Evolutionary conservation across 64 coral and sea anemone genomes (phyloP), one percentile per base, ranked within the genome.

Genomic region (Actinia tenebrosa): DNA sequence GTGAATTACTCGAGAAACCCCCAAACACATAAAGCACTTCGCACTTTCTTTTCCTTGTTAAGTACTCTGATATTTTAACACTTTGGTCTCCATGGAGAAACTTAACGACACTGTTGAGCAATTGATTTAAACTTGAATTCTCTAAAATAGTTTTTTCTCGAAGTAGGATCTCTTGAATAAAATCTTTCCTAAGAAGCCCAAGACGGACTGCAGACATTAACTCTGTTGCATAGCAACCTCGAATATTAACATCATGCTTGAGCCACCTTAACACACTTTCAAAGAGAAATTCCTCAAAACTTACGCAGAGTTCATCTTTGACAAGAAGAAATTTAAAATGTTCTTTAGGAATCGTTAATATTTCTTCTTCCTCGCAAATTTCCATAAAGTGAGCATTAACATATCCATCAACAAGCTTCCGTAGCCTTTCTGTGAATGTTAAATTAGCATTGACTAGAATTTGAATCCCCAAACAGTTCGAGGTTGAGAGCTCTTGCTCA

Each of bases 281-380:
- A 85, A 90, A 91, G 7, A 94, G 80, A 20, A 79, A 63, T 27
- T 94, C 85, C 56, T 94, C 92, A 16, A 85, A 94, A 78, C 90
- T 94, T 3, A 94, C 89, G 17, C 89, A 87, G 9, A 94, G 45
- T 30, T 87, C 71, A 60, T 89, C 86, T 56, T 77, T 91, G 23
- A n/a, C 13, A 23, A 87, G 16, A 6, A 94, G 77, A 10, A 59
- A 83, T 20, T 47, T 43, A n/a, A 94, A 64, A 23, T 90, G 54
- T 53, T 91, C 85, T 10, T 44, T 87, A 3, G 84, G 27, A 23
- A 94, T 53, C 20, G 44, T 54, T 75, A 94, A 56, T 82, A 94
- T 87, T 83, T 94, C 89, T 9, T 88, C 47, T 63, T 91, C 84
- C 5, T 52, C 68, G 84, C 56, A 91, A 78, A 94, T 20, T 44